Conservation (phyloP, 2,113 vertebrate species). For the Hipposideros armiger region DNA sequence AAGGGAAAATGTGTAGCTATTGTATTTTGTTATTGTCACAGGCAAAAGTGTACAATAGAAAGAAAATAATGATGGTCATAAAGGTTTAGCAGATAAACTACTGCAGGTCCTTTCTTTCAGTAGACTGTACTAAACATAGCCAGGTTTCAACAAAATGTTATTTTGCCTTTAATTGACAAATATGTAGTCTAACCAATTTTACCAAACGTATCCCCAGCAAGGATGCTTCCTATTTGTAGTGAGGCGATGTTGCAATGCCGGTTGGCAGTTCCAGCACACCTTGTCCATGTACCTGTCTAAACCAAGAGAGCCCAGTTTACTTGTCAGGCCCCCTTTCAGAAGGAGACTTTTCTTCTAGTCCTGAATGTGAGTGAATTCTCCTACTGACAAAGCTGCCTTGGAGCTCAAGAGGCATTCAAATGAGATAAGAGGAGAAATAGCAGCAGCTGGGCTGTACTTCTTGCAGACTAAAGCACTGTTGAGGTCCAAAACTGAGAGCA, state of each 20-base stretch:
- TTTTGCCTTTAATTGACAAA: not conserved
- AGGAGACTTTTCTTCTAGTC: not conserved
- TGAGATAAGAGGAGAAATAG: not conserved
- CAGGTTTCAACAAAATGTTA: not conserved
- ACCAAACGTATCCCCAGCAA: not conserved
- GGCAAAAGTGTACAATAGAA: constrained; percentile 30
- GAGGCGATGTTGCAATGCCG: not conserved
- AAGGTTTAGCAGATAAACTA: not conserved
- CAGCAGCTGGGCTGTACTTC: not conserved
- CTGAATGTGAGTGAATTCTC: not conserved
- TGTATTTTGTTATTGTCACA: not conserved
- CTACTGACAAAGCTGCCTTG: not conserved
- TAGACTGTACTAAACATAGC: not conserved
- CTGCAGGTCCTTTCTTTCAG: not conserved
- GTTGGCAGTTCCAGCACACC: not conserved
- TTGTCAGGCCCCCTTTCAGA: not conserved
- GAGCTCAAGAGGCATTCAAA: not conserved
- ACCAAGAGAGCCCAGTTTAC: not conserved
- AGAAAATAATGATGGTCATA: constrained; percentile 37
- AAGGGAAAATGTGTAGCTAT: constrained; percentile 20
- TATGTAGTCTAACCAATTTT: constrained; percentile 2
- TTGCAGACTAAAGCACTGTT: not conserved
- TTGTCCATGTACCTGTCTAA: not conserved
- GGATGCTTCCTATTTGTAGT: not conserved
- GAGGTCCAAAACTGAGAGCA: not conserved